These are phyloP conservation scores for Amazonetta brasiliensis DNA, from an alignment of 2,797 vertebrate species.

Conservation along the genomic window DNA sequence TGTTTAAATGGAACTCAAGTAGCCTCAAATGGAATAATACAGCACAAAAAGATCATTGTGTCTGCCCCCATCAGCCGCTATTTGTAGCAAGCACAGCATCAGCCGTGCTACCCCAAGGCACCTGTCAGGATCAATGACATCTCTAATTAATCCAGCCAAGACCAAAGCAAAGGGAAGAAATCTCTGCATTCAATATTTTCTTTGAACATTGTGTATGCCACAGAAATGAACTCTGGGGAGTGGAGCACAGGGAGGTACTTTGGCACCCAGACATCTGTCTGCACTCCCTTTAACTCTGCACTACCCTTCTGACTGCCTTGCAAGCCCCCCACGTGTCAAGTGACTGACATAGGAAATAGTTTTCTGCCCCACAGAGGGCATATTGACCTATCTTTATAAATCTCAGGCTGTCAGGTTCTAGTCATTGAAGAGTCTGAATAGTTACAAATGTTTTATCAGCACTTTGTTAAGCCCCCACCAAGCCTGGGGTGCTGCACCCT, in stretches of 20 bases:
- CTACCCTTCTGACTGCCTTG: not conserved
- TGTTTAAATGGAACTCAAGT: not conserved
- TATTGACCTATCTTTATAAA: rapidly evolving
- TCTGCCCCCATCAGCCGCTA: not conserved
- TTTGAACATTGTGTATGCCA: not conserved
- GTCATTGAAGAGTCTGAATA: not conserved
- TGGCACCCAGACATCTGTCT: not conserved
- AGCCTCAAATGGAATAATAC: slow-evolving; percentile 3
- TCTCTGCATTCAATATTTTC: not conserved
- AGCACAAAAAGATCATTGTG: not conserved
- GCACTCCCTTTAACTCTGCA: not conserved
- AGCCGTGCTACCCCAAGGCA: slow-evolving; percentile 7
- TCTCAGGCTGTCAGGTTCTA: not conserved
- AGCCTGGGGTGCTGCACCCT: not conserved
- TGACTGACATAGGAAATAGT: not conserved
- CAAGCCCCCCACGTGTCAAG: rapidly evolving
- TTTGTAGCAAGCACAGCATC: slow-evolving; percentile 7
- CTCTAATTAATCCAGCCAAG: slow-evolving; percentile 48
- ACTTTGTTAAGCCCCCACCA: not conserved
- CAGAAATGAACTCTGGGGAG: not conserved
- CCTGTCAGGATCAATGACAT: slow-evolving; percentile 42
- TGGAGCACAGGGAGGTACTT: not conserved
- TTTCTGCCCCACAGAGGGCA: not conserved
- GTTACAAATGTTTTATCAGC: not conserved
- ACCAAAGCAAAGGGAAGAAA: not conserved